These are phyloP conservation scores for Anthrax anthrax DNA, from an alignment of 2,888 invertebrate genomes.

Conservation along the genomic window DNA sequence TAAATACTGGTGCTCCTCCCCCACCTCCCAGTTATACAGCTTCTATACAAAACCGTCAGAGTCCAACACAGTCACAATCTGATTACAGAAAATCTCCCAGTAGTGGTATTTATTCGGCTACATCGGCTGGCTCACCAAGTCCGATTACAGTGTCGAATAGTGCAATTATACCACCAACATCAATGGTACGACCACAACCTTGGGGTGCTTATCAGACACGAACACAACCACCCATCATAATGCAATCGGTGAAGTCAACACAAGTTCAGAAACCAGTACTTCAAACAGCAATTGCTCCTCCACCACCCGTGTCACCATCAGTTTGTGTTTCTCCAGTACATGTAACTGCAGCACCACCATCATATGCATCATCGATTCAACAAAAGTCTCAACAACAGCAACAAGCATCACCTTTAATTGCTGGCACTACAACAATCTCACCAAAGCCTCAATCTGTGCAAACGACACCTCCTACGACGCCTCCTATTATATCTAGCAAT, in stretches of 20 bases:
- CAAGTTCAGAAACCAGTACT: slow-evolving; percentile 89
- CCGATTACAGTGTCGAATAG: slow-evolving; percentile 57
- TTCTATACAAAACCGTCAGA: slow-evolving; percentile 75
- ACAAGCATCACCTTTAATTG: slow-evolving; percentile 38
- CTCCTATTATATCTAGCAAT: slow-evolving; percentile 40
- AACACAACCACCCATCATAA: slow-evolving; percentile 85
- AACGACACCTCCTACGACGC: slow-evolving; percentile 39
- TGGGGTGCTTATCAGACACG: slow-evolving; percentile 75
- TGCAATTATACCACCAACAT: slow-evolving; percentile 41
- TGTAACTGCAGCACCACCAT: slow-evolving; percentile 53
- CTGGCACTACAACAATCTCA: slow-evolving; percentile 34
- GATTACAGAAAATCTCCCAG: slow-evolving; percentile 77
- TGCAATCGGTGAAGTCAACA: slow-evolving; percentile 92
- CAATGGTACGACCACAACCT: slow-evolving; percentile 65
- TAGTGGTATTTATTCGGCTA: slow-evolving; percentile 73
- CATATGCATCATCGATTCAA: slow-evolving; percentile 66
- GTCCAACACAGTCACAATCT: slow-evolving; percentile 61
- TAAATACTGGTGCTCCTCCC: slow-evolving; percentile 39
- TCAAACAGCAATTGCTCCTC: slow-evolving; percentile 90
- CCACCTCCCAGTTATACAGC: slow-evolving; percentile 68
- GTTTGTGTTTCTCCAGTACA: slow-evolving; percentile 35
- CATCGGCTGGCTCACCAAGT: slow-evolving; percentile 71
- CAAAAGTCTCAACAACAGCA: slow-evolving; percentile 46
- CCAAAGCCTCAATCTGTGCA: slow-evolving; percentile 34
- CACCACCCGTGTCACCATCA: slow-evolving; percentile 51